phyloP scores from a whole-genome alignment of 2,888 invertebrate genomes.

The Tetranychus piercei region DNA sequence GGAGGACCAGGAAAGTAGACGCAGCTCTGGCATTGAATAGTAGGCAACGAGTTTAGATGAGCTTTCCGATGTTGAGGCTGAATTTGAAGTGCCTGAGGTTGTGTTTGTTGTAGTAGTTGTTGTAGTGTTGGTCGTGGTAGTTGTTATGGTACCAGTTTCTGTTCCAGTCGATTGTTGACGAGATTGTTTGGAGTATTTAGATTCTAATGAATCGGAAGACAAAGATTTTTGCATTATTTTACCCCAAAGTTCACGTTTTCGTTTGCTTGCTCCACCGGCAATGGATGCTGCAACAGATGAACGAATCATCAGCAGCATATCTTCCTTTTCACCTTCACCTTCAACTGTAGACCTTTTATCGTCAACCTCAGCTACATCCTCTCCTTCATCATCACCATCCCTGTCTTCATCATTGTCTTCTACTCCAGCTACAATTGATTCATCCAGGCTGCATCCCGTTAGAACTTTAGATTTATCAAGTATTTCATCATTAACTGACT shows the following conservation, averaged over 20 bases:
- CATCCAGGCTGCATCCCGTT: not conserved
- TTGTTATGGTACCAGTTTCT: not conserved
- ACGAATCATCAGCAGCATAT: not conserved
- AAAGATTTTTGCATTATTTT: conserved; percentile 17
- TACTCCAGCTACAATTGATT: not conserved
- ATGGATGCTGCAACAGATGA: not conserved
- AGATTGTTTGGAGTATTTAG: conserved; percentile 14
- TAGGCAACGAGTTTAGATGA: conserved; percentile 23
- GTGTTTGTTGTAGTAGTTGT: not conserved
- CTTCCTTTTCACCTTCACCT: not conserved
- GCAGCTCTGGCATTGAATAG: conserved; percentile 27
- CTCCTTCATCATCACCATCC: conserved; percentile 8
- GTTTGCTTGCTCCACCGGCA: not conserved
- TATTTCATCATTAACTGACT: not conserved
- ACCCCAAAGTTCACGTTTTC: conserved; percentile 12
- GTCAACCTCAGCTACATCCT: not conserved
- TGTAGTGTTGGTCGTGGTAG: not conserved
- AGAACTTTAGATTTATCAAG: not conserved
- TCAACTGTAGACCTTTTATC: not conserved
- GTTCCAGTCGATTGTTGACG: conserved; percentile 15
- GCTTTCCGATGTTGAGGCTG: conserved; percentile 5
- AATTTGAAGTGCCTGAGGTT: not conserved
- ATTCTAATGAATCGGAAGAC: conserved; percentile 17
- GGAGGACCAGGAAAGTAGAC: not conserved
- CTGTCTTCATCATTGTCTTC: not conserved